phyloP scores from a whole-genome alignment of 2,797 vertebrate species.

The Sebastes flavidus region DNA sequence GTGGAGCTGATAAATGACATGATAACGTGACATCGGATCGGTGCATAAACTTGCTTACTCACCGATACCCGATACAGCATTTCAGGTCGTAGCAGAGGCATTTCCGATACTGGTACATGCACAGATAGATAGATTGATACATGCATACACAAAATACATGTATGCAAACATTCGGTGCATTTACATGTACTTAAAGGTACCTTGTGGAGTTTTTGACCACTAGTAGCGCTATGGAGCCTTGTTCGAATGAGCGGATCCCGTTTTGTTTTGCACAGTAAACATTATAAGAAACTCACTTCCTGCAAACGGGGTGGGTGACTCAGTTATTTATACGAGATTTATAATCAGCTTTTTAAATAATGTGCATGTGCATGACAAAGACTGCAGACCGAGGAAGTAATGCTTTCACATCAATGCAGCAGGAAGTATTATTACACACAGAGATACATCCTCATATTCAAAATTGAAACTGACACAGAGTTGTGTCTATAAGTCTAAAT shows the following conservation, averaged over 20 bases:
- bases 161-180: background rate
- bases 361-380: background rate
- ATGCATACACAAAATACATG: background rate
- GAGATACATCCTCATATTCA: background rate
- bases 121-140: too few relatives aligned
- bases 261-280: background rate
- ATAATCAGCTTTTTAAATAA: background rate
- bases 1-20: background rate
- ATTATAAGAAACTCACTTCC: background rate
- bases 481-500: background rate
- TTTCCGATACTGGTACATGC: background rate
- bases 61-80: rapidly evolving
- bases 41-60: background rate
- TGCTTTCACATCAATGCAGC: background rate
- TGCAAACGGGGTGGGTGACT: background rate
- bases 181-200: background rate
- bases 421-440: background rate
- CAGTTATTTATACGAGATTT: background rate
- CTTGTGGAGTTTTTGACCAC: background rate
- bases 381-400: background rate
- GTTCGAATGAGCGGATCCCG: too few relatives aligned
- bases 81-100: rapidly evolving
- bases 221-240: too few relatives aligned
- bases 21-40: background rate
- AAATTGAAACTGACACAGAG: background rate